These are phyloP conservation scores for Cephalopachus bancanus DNA, from an alignment of 2,797 vertebrate species.

Conservation along the genomic window DNA sequence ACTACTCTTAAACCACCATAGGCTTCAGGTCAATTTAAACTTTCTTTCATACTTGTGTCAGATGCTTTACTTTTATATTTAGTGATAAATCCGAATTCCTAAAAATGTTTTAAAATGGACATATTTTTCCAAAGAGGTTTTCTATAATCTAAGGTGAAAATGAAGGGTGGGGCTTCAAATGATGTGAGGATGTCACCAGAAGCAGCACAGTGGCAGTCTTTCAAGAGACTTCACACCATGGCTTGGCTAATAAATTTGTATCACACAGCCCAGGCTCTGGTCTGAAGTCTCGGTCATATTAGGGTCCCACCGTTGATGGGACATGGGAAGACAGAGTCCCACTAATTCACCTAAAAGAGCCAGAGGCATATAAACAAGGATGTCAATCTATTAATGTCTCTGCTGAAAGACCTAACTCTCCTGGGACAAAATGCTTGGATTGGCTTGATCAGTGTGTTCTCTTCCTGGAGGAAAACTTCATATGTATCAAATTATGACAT, in stretches of 20 bases:
- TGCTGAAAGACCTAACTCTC: not conserved
- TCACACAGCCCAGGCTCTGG: not conserved
- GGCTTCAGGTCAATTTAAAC: not conserved
- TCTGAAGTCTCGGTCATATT: not conserved
- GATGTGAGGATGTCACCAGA: not conserved
- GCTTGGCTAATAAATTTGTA: too few relatives aligned
- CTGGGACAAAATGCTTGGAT: not conserved
- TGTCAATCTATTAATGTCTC: not conserved
- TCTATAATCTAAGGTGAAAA: not conserved
- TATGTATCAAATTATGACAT: not conserved
- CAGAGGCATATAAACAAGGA: not conserved
- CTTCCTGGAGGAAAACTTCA: not conserved
- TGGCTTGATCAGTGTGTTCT: not conserved
- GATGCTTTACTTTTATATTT: slow-evolving; percentile 9
- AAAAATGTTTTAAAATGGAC: not conserved
- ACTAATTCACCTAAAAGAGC: not conserved
- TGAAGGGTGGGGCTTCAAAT: not conserved
- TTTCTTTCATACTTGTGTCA: not conserved
- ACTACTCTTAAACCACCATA: too few relatives aligned
- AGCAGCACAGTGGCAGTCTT: not conserved
- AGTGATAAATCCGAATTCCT: slow-evolving; percentile 11
- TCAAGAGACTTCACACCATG: too few relatives aligned
- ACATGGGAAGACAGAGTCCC: not conserved
- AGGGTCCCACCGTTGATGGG: not conserved
- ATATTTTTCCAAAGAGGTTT: slow-evolving; percentile 21